Percentiles rank a stretch among this genome's conserved stretches.
Evolutionary conservation across 2,113 vertebrate genomes (phyloP).

Genomic region (Gopherus flavomarginatus): DNA sequence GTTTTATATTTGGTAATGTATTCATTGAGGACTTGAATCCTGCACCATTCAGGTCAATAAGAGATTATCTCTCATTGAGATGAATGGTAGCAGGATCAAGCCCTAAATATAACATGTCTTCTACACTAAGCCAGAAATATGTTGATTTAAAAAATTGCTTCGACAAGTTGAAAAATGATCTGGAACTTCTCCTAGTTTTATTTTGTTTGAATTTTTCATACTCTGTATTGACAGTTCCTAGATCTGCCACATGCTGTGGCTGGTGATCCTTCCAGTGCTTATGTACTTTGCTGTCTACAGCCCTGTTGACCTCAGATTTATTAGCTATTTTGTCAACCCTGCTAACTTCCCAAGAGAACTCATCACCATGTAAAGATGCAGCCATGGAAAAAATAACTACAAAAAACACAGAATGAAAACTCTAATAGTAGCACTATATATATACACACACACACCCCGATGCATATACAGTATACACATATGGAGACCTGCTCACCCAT

Average conservation of each 20-base stretch:
- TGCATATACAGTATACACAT: background rate
- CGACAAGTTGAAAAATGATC: slow-evolving; percentile 67
- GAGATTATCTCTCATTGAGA: background rate
- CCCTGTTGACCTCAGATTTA: slow-evolving; percentile 82
- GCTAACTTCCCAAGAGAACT: slow-evolving; percentile 76
- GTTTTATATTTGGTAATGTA: background rate
- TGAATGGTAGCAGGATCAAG: slow-evolving; percentile 23
- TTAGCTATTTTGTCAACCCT: slow-evolving; percentile 80
- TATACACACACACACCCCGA: background rate
- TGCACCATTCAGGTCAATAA: background rate
- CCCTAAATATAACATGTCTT: background rate
- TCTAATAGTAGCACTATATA: slow-evolving; percentile 14
- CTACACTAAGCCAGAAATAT: slow-evolving; percentile 32
- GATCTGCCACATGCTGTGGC: slow-evolving; percentile 67
- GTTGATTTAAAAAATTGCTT: slow-evolving; percentile 57
- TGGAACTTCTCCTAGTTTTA: slow-evolving; percentile 70
- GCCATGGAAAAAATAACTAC: slow-evolving; percentile 52
- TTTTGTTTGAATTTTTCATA: slow-evolving; percentile 72
- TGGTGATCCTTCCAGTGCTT: slow-evolving; percentile 73
- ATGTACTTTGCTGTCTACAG: slow-evolving; percentile 78
- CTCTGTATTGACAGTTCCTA: slow-evolving; percentile 75
- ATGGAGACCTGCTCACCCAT: background rate
- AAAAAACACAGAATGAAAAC: slow-evolving; percentile 51
- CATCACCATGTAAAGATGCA: slow-evolving; percentile 65
- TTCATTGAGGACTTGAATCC: background rate